A percentile compares a stretch with the other conserved stretches of the same genome.
phyloP scores from a whole-genome alignment of 1,140 invertebrate genomes.

The Ctenoplectra terminalis region DNA sequence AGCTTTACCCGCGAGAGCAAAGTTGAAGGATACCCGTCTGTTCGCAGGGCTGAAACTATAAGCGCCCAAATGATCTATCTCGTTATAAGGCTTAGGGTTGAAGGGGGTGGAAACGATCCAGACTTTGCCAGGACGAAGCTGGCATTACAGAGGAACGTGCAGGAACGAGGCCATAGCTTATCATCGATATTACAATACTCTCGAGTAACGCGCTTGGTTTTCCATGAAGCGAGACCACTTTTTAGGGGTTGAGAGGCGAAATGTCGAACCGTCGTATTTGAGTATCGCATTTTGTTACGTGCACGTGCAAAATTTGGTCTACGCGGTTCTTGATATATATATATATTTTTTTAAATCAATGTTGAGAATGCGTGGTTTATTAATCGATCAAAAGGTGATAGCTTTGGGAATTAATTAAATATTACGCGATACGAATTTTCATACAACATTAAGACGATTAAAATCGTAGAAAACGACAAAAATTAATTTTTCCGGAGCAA shows the following conservation, averaged over 20 bases:
- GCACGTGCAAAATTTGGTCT: neutral
- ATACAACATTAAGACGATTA: too few relatives aligned
- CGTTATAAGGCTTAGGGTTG: constrained; percentile 79
- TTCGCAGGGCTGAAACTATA: constrained; percentile 61
- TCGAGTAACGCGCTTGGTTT: constrained; percentile 50
- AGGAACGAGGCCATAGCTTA: constrained; percentile 72
- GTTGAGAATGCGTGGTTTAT: too few relatives aligned
- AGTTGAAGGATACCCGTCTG: constrained; percentile 62
- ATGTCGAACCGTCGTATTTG: neutral
- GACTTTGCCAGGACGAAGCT: constrained; percentile 70
- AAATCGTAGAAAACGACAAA: too few relatives aligned
- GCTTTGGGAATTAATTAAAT: too few relatives aligned
- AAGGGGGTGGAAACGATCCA: constrained; percentile 75
- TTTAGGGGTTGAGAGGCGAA: neutral
- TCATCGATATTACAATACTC: constrained; percentile 80
- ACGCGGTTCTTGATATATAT: too few relatives aligned
- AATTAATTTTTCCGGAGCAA: neutral
- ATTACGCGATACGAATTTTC: too few relatives aligned
- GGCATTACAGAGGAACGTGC: constrained; percentile 76
- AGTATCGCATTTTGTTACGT: too few relatives aligned
- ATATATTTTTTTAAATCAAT: too few relatives aligned
- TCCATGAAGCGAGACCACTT: constrained; percentile 44
- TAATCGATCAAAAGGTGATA: too few relatives aligned
- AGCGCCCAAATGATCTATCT: constrained; percentile 78
- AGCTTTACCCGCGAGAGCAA: constrained; percentile 55